Evolutionary conservation across 2,113 vertebrate species (phyloP).

Genomic region (Dermatemys mawii): DNA sequence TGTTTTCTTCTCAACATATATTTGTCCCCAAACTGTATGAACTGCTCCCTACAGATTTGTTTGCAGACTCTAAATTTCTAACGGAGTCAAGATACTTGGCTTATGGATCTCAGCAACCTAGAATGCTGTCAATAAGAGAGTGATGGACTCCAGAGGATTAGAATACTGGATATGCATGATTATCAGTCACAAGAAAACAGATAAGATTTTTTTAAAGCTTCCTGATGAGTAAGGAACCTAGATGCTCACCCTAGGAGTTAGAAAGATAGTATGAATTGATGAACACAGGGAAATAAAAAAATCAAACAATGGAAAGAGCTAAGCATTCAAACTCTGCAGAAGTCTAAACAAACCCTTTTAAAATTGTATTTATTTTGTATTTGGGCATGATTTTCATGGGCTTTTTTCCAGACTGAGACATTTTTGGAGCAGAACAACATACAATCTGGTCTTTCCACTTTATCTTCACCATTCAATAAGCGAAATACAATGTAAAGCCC

Average conservation of each 20-base stretch:
- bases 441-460: neutral
- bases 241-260: fast-evolving
- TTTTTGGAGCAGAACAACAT: neutral
- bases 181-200: neutral
- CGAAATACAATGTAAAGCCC: neutral
- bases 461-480: neutral
- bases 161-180: neutral
- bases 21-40: neutral
- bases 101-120: neutral
- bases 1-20: neutral
- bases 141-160: neutral
- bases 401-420: neutral
- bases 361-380: neutral
- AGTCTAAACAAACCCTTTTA: neutral
- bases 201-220: neutral
- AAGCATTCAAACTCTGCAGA: neutral
- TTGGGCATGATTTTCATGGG: neutral
- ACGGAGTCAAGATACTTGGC: neutral
- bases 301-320: neutral
- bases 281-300: neutral
- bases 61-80: neutral
- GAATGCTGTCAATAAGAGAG: neutral
- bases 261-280: neutral
- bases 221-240: neutral
- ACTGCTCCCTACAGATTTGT: neutral